phyloP scores from a whole-genome alignment of 2,113 vertebrate species.

The Lanius collurio region DNA sequence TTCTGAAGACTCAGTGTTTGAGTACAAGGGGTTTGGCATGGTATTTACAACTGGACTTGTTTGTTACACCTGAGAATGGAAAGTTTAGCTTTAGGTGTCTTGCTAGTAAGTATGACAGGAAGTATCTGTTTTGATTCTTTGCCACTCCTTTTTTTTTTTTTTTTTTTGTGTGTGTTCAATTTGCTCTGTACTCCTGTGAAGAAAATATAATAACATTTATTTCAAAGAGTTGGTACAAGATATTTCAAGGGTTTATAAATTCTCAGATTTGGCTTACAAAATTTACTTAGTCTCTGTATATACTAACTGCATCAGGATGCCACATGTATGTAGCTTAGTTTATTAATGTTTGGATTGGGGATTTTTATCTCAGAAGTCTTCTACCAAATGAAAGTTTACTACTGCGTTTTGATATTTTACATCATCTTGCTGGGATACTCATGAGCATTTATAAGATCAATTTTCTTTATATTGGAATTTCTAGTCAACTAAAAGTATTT shows the following conservation, averaged over 20 bases:
- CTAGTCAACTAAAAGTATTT: background rate
- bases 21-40: background rate
- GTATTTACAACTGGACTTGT: background rate
- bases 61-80: background rate
- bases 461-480: background rate
- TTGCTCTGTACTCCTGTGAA: background rate
- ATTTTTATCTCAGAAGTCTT: background rate
- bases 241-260: background rate
- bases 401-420: background rate
- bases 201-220: background rate
- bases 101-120: background rate
- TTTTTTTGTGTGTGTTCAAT: fast-evolving
- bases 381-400: background rate
- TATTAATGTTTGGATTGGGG: background rate
- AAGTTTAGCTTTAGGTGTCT: background rate
- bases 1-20: background rate
- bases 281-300: background rate
- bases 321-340: background rate
- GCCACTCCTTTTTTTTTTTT: background rate
- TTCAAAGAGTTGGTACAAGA: background rate
- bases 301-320: background rate
- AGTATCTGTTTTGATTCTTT: background rate
- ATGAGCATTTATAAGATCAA: background rate
- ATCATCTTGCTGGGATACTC: background rate
- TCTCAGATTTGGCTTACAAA: background rate